phyloP scores from a whole-genome alignment of 2,888 invertebrate species.

The Amblyteles armatorius region DNA sequence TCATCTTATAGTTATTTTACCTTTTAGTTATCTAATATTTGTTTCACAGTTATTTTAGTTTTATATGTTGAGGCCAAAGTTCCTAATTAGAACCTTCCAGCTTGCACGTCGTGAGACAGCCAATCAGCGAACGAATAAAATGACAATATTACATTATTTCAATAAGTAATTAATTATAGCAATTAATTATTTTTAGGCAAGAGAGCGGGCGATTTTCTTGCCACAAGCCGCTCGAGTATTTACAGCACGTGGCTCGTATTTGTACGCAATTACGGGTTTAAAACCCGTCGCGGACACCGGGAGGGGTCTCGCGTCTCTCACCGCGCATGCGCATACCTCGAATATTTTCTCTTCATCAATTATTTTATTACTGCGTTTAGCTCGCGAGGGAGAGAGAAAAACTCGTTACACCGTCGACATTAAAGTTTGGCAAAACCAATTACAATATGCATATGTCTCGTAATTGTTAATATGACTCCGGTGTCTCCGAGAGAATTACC shows the following conservation, averaged over 20 bases:
- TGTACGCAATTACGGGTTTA: slow-evolving; percentile 24
- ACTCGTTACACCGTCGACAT: slow-evolving; percentile 43
- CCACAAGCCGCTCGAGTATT: background rate
- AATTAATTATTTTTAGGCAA: background rate
- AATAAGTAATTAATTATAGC: background rate
- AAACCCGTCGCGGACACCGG: slow-evolving; percentile 23
- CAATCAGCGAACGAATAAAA: background rate
- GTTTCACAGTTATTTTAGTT: no score
- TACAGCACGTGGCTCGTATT: slow-evolving; percentile 28
- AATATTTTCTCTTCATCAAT: slow-evolving; percentile 49
- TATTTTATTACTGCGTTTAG: slow-evolving; percentile 43
- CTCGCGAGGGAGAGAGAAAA: slow-evolving; percentile 9
- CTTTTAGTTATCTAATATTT: no score
- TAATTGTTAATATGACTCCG: slow-evolving; percentile 18
- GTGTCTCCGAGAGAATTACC: background rate
- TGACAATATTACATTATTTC: background rate
- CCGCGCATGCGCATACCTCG: slow-evolving; percentile 19
- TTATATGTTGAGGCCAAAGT: no score
- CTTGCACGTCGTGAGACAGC: background rate
- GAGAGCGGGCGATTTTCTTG: background rate
- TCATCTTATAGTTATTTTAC: no score
- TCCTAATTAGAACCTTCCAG: no score
- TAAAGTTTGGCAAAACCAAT: slow-evolving; percentile 42
- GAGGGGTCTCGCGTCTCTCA: slow-evolving; percentile 3
- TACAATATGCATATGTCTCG: slow-evolving; percentile 34